phyloP scores from a whole-genome alignment of 2,797 vertebrate species.

The Fistularia tabacaria region DNA sequence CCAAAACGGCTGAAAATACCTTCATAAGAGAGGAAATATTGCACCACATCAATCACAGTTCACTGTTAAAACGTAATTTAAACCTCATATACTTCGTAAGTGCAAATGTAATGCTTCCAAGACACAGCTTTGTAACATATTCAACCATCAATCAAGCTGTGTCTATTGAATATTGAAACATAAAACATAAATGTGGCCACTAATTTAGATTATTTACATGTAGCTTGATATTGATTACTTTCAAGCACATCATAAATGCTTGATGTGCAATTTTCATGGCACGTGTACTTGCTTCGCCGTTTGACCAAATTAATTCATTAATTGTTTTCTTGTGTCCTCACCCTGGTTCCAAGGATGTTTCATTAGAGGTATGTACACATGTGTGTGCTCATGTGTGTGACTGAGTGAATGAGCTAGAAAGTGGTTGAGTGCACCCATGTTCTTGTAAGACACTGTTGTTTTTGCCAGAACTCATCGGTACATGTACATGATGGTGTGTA shows the following conservation, averaged over 20 bases:
- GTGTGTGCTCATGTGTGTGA: constrained; percentile 8
- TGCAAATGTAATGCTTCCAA: constrained; percentile 16
- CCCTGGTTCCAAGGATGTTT: constrained; percentile 60
- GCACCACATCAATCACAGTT: constrained; percentile 43
- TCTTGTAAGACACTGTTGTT: constrained; percentile 25
- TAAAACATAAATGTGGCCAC: constrained; percentile 2
- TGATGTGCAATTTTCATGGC: constrained; percentile 26
- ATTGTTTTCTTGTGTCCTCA: constrained; percentile 68
- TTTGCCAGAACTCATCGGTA: constrained; percentile 28
- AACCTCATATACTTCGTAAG: constrained; percentile 14
- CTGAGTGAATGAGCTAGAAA: not conserved
- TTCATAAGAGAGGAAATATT: constrained; percentile 49
- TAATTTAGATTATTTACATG: not conserved
- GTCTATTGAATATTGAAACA: constrained; percentile 4
- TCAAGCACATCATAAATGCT: constrained; percentile 29
- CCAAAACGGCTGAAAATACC: constrained; percentile 47
- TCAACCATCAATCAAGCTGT: constrained; percentile 8
- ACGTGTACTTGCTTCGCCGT: constrained; percentile 40
- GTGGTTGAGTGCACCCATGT: constrained; percentile 14
- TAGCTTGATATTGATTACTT: constrained; percentile 2
- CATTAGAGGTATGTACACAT: constrained; percentile 47
- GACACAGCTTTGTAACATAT: constrained; percentile 10
- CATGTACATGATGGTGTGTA: constrained; percentile 62
- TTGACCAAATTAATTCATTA: constrained; percentile 72
- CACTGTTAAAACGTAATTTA: constrained; percentile 19